phyloP scores from a whole-genome alignment of 2,797 vertebrate species.

The Passerculus sandwichensis region DNA sequence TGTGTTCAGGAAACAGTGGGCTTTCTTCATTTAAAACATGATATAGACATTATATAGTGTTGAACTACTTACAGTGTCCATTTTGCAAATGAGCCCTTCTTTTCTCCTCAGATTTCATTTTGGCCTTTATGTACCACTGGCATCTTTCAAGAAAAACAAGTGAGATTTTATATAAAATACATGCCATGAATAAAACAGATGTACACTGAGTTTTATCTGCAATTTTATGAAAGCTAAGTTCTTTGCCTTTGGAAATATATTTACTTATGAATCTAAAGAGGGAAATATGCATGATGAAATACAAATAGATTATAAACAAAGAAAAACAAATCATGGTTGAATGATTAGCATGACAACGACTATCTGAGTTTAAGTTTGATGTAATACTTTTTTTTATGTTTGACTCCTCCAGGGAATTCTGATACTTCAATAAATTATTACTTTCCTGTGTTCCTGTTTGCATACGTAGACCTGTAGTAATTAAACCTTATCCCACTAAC shows the following conservation, averaged over 20 bases:
- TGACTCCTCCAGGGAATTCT: not conserved
- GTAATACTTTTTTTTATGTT: not conserved
- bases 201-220: not conserved
- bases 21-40: not conserved
- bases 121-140: constrained; percentile 97
- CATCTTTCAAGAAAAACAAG: constrained; percentile 82
- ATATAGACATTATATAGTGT: not conserved
- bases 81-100: constrained; percentile 91
- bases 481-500: not conserved
- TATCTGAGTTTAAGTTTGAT: not conserved
- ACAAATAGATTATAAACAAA: not conserved
- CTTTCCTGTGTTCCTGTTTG: not conserved
- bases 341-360: not conserved
- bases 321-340: not conserved
- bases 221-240: not conserved
- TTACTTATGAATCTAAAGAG: not conserved
- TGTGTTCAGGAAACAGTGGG: not conserved
- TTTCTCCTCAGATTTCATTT: constrained; percentile 98
- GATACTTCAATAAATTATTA: not conserved
- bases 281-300: not conserved
- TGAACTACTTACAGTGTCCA: constrained; percentile 83
- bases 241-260: not conserved
- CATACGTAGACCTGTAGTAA: not conserved
- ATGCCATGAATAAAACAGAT: not conserved
- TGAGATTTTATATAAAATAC: constrained; percentile 11